Evolutionary conservation across 2,797 vertebrate genomes (phyloP), one percentile per base, ranked within the genome.

Genomic region (Margarornis squamiger): DNA sequence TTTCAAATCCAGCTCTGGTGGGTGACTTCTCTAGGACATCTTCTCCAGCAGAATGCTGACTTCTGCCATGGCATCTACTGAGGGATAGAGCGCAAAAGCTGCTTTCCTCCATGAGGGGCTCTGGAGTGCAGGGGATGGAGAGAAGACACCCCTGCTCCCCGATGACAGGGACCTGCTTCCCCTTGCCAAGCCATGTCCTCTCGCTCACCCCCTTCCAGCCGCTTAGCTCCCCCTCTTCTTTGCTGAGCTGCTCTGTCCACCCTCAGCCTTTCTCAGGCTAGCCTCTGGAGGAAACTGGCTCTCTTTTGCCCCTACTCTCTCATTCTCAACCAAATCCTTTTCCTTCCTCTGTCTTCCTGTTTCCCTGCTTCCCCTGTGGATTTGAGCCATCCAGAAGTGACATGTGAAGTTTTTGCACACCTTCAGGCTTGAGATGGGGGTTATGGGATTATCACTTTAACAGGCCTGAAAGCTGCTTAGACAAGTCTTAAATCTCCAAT

Each of bases 391-490:
- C 17, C 82, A 81, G 67, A 63, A 84, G 68, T 30, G 39, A 87
- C 95, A 95, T 38, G 84, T 86, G 91, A 92, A 86, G 36, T 78
- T 74, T 91, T 82, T 71, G 57, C 2, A 66, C 75, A 82, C 91
- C 84, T 95, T 88, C 75, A 92, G 92, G 41, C 66, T 88, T 70
- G 74, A 93, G 88, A 41, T 32, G 51, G 16, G 73, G 29, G 65
- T 93, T 96, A 97, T 80, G 71, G 32, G 90, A 93, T 97, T 97
- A 97, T 93, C 88, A 88, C 4, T 7, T 95, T 89, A 97, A 74
- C 74, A 18, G 24, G 34, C 36, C 80, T 94, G 20, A 95, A 97
- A 98, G 94, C 91, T 73, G 72, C 91, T 98, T 97, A 97, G 67
- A 30, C 51, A 72, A 92, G 72, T 59, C 74, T 68, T 97, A 97